Evolutionary conservation across 2,113 vertebrate species (phyloP).

Genomic region (Epinephelus lanceolatus): DNA sequence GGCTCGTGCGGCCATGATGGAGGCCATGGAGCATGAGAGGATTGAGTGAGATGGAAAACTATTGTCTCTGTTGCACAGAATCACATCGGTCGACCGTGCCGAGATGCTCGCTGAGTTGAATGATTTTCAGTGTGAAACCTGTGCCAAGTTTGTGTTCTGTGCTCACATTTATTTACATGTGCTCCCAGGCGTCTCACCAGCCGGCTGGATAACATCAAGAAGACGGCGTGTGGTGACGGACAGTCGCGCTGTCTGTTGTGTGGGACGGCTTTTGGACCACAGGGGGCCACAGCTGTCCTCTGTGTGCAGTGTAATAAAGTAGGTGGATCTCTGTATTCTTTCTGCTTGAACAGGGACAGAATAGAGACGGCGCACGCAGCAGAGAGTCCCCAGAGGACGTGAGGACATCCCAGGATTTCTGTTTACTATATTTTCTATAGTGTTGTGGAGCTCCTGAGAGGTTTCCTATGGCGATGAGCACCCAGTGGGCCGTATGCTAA

Average conservation of each 20-base stretch:
- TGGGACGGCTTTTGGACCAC: conserved; percentile 87
- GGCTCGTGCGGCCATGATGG: conserved; percentile 92
- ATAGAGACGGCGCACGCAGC: background rate
- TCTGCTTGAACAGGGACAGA: too few species aligned
- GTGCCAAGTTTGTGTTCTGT: conserved; percentile 4
- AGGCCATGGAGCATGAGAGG: conserved; percentile 92
- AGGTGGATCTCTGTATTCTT: conserved; percentile 25
- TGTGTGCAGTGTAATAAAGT: conserved; percentile 97
- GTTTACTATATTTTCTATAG: background rate
- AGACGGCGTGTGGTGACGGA: conserved; percentile 91
- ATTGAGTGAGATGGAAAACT: conserved; percentile 87
- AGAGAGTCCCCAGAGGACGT: background rate
- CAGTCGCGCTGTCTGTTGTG: conserved; percentile 92
- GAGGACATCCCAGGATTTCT: background rate
- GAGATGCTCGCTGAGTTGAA: background rate
- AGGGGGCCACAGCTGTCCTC: conserved; percentile 87
- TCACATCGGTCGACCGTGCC: background rate
- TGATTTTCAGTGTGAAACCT: conserved; percentile 10
- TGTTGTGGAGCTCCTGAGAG: background rate
- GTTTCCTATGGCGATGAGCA: conserved; percentile 19
- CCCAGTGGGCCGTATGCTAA: conserved; percentile 23
- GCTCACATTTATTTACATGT: conserved; percentile 6
- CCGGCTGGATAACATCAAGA: conserved; percentile 90
- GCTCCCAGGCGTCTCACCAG: conserved; percentile 89
- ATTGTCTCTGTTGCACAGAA: background rate